These are phyloP conservation scores for Agraylea sexmaculata DNA, from an alignment of 1,140 invertebrate genomes.

Conservation along the genomic window DNA sequence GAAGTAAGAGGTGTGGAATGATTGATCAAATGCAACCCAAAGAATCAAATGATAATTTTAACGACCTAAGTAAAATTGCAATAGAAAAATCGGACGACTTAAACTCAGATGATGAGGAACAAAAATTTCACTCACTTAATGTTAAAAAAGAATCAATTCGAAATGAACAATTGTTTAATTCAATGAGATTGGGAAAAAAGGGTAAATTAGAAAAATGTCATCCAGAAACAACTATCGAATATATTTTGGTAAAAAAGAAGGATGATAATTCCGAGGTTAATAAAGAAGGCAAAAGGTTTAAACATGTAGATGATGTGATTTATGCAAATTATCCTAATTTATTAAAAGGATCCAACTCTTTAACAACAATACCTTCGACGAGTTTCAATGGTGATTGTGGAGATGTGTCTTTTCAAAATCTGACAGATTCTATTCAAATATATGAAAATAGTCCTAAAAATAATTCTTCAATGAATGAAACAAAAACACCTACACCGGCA, in stretches of 20 bases:
- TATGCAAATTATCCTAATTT: conserved; percentile 19
- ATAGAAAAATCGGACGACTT: background rate
- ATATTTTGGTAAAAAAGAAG: conserved; percentile 16
- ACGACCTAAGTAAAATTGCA: background rate
- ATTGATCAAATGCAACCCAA: no score
- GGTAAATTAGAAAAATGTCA: conserved; percentile 38
- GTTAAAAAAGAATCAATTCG: conserved; percentile 14
- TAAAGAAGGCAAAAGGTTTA: background rate
- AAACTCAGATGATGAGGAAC: conserved; percentile 12
- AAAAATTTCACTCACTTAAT: conserved; percentile 19
- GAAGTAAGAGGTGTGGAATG: no score
- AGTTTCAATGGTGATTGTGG: conserved; percentile 8
- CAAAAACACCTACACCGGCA: conserved; percentile 20
- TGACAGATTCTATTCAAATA: conserved; percentile 21
- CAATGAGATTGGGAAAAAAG: conserved; percentile 36
- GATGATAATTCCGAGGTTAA: conserved; percentile 7
- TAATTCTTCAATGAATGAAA: conserved; percentile 9
- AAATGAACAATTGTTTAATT: conserved; percentile 21
- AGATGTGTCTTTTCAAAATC: conserved; percentile 19
- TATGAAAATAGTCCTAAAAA: conserved; percentile 18
- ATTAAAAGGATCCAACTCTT: conserved; percentile 7
- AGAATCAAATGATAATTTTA: background rate
- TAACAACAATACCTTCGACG: conserved; percentile 5
- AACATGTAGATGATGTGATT: conserved; percentile 15
- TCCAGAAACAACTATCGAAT: conserved; percentile 28